Evolutionary conservation across 2,888 invertebrate genomes (phyloP).

Genomic region (Eustalomyia histrio): DNA sequence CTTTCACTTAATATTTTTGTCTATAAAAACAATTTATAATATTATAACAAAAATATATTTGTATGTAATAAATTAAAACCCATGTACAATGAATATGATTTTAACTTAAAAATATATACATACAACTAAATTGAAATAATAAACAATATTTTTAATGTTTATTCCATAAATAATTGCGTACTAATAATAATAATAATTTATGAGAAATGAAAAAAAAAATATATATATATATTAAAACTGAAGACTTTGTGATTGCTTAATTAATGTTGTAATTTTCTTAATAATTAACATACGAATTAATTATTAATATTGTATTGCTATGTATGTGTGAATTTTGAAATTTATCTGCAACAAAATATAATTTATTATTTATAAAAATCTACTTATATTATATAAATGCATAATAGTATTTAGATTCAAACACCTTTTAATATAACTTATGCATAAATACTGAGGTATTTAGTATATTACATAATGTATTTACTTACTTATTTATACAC

Average conservation of each 20-base stretch:
- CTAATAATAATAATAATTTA: conserved; percentile 30
- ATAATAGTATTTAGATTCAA: background rate
- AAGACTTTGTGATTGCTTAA: conserved; percentile 66
- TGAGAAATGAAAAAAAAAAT: conserved; percentile 6
- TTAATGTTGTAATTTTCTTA: conserved; percentile 58
- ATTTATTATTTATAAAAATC: background rate
- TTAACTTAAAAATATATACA: background rate
- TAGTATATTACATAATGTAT: background rate
- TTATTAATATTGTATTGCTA: conserved; percentile 19
- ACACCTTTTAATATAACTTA: background rate
- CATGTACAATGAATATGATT: background rate
- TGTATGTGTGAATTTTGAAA: conserved; percentile 20
- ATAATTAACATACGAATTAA: conserved; percentile 17
- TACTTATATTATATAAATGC: background rate
- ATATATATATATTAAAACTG: conserved; percentile 11
- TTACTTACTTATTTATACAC: background rate
- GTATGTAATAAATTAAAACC: background rate
- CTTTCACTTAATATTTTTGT: conserved; percentile 39
- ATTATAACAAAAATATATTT: background rate
- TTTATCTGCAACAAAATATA: background rate
- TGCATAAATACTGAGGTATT: background rate
- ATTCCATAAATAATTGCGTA: background rate
- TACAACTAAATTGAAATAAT: background rate
- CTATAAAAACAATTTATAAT: conserved; percentile 2
- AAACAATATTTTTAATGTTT: background rate